Conservation (phyloP, 2,888 invertebrate species). For the Pandemis cinnamomeana region DNA sequence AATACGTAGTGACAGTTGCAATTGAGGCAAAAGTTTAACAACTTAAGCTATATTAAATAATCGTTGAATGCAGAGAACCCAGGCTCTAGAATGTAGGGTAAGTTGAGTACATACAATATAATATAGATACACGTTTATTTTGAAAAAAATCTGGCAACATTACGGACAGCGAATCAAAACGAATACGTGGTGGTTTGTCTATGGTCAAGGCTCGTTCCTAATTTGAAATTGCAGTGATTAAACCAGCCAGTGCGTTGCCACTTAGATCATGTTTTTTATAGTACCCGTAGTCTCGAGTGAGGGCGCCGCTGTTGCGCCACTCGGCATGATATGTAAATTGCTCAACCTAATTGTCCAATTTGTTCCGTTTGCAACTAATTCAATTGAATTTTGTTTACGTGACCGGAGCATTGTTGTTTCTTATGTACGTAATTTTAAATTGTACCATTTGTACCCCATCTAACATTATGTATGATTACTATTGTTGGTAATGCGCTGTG, state of each 20-base stretch:
- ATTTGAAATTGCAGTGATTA: neutral
- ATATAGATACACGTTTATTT: too few relatives aligned
- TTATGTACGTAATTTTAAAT: slow-evolving; percentile 40
- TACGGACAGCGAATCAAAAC: too few relatives aligned
- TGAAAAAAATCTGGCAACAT: too few relatives aligned
- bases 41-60: too few relatives aligned
- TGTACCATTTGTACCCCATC: slow-evolving; percentile 36
- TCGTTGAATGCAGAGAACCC: too few relatives aligned
- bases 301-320: slow-evolving; percentile 23
- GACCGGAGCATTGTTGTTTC: slow-evolving; percentile 40
- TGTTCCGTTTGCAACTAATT: slow-evolving; percentile 70
- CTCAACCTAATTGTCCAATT: slow-evolving; percentile 73
- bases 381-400: slow-evolving; percentile 49
- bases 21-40: too few relatives aligned
- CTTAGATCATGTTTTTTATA: neutral
- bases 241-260: neutral
- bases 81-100: too few relatives aligned
- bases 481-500: slow-evolving; percentile 35
- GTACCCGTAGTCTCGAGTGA: neutral
- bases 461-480: slow-evolving; percentile 39
- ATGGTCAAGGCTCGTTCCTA: neutral
- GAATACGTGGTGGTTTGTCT: neutral
- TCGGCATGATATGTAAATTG: slow-evolving; percentile 67
- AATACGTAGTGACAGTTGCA: too few relatives aligned
- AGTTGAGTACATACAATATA: too few relatives aligned